These are phyloP conservation scores for Lepidurus apus DNA, from an alignment of 1,140 invertebrate genomes.

Conservation along the genomic window DNA sequence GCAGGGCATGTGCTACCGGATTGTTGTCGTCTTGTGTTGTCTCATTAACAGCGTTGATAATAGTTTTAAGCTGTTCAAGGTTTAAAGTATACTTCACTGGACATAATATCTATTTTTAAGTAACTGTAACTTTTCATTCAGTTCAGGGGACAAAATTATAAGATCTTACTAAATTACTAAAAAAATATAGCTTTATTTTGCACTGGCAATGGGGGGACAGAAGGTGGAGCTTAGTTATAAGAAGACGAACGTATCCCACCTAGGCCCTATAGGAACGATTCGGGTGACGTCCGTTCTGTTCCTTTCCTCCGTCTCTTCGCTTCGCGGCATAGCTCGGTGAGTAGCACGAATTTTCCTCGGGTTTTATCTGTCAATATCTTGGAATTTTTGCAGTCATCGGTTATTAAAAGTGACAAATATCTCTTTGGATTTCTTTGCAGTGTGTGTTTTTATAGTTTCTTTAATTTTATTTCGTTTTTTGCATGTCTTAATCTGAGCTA, in stretches of 20 bases:
- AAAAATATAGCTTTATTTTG: neutral
- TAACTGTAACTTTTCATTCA: neutral
- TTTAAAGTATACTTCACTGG: no score
- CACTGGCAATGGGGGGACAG: neutral
- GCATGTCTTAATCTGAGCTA: neutral
- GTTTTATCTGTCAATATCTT: neutral
- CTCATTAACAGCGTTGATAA: no score
- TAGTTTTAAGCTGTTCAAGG: no score
- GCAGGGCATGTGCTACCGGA: no score
- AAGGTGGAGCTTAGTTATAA: constrained; percentile 4
- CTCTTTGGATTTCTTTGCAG: constrained; percentile 14
- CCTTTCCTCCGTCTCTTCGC: neutral
- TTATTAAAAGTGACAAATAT: neutral
- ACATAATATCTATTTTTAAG: no score
- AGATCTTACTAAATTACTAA: neutral
- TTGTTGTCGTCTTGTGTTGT: no score
- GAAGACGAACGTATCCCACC: neutral
- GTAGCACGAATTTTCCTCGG: neutral
- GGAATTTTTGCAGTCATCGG: neutral
- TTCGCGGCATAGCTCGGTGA: constrained; percentile 13
- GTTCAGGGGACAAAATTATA: neutral
- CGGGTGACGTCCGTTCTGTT: neutral
- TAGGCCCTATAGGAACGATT: constrained; percentile 1
- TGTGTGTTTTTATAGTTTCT: neutral
- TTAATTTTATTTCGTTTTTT: neutral